phyloP scores from a whole-genome alignment of 2,888 invertebrate species.

The Atethmia centrago region DNA sequence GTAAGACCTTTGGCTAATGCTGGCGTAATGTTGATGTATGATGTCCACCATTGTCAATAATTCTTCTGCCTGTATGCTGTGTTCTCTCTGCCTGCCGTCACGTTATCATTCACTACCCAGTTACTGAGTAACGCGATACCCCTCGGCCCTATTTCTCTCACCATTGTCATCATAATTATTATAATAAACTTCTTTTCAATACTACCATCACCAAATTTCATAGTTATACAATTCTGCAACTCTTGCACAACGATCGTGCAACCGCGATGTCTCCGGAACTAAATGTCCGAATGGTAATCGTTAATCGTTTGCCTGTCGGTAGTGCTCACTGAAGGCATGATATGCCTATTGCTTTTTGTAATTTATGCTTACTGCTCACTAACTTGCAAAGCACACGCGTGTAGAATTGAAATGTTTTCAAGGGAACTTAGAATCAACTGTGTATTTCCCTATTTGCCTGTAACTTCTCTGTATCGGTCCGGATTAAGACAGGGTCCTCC shows the following conservation, averaged over 20 bases:
- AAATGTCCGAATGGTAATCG: slow-evolving; percentile 1
- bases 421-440: not conserved
- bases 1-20: too few relatives aligned
- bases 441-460: too few relatives aligned
- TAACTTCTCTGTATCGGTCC: too few relatives aligned
- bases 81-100: too few relatives aligned
- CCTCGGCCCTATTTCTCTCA: not conserved
- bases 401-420: not conserved
- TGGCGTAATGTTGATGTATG: too few relatives aligned
- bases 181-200: not conserved
- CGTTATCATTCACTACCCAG: too few relatives aligned
- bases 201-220: not conserved
- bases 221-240: slow-evolving; percentile 25
- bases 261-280: slow-evolving; percentile 23
- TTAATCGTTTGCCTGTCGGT: slow-evolving; percentile 1
- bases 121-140: too few relatives aligned
- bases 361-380: not conserved
- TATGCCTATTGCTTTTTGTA: not conserved
- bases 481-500: too few relatives aligned
- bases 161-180: not conserved
- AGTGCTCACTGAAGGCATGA: not conserved
- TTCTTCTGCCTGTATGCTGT: too few relatives aligned
- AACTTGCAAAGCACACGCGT: not conserved
- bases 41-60: too few relatives aligned
- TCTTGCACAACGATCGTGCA: slow-evolving; percentile 38